Evolutionary conservation across 2,797 vertebrate species (phyloP).

Genomic region (Numenius phaeopus): DNA sequence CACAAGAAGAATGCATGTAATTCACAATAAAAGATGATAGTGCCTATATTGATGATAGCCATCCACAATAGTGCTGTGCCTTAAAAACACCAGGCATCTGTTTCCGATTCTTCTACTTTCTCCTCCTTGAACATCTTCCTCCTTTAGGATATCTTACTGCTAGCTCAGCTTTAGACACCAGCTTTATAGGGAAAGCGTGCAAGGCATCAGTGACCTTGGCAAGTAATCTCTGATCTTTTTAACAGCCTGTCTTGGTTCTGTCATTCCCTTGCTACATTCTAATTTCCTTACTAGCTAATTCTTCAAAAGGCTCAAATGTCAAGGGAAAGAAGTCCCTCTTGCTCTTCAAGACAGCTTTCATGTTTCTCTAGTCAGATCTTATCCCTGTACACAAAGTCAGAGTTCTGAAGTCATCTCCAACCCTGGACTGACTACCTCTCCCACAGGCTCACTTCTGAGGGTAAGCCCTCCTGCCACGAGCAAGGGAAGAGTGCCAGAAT

Average conservation of each 20-base stretch:
- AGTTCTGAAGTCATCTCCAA: not conserved
- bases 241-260: not conserved
- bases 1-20: not conserved
- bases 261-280: not conserved
- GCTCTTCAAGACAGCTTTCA: not conserved
- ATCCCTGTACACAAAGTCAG: not conserved
- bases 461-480: not conserved
- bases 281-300: slow-evolving; percentile 9
- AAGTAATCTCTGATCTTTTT: not conserved
- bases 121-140: not conserved
- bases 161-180: slow-evolving; percentile 19
- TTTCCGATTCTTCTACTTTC: not conserved
- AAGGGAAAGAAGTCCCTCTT: not conserved
- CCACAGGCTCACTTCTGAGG: not conserved
- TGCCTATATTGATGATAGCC: not conserved
- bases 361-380: not conserved
- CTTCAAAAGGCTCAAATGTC: slow-evolving; percentile 1
- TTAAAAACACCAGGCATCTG: not conserved
- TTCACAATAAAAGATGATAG: not conserved
- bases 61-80: not conserved
- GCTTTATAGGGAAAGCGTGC: not conserved
- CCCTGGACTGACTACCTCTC: not conserved
- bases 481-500: not conserved
- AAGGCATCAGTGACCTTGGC: not conserved
- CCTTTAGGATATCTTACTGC: not conserved